Percentiles rank a stretch among this genome's conserved stretches.
phyloP scores from a whole-genome alignment of 1,140 invertebrate genomes.

The Proctacanthus coquilletti region DNA sequence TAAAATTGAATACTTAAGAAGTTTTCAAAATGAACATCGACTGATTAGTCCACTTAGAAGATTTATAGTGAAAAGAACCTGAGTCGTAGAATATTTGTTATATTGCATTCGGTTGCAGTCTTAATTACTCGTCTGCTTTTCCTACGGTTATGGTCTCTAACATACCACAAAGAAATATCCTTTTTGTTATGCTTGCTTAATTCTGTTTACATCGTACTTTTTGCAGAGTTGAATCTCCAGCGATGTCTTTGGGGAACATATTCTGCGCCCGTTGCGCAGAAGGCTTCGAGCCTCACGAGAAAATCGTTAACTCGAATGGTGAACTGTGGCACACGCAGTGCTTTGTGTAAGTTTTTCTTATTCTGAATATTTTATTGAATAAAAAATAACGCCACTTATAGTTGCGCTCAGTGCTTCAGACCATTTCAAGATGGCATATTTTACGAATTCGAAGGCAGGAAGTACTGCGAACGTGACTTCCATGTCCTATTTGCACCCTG shows the following conservation, averaged over 20 bases:
- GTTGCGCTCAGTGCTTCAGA: constrained; percentile 97
- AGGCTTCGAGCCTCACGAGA: constrained; percentile 88
- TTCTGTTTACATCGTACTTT: no score
- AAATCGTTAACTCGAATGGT: constrained; percentile 97
- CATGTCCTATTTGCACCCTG: constrained; percentile 97
- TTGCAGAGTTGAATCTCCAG: no score
- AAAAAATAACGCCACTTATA: constrained; percentile 28
- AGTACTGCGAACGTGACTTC: constrained; percentile 99
- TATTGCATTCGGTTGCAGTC: no score
- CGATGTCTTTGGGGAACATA: constrained; percentile 82
- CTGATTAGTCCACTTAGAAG: no score
- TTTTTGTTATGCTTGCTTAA: no score
- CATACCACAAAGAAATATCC: no score
- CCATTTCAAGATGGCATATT: constrained; percentile 96
- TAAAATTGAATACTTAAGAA: no score
- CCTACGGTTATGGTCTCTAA: no score
- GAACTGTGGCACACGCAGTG: constrained; percentile 98
- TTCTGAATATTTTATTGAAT: neutral
- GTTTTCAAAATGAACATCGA: no score
- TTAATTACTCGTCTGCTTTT: no score
- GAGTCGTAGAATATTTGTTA: no score
- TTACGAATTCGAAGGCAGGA: constrained; percentile 97
- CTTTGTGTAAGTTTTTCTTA: constrained; percentile 77
- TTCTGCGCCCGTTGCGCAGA: constrained; percentile 86
- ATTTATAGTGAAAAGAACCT: no score